Evolutionary conservation across 2,797 vertebrate species (phyloP), one percentile per base, ranked within the genome.

Genomic region (Tamandua tetradactyla): DNA sequence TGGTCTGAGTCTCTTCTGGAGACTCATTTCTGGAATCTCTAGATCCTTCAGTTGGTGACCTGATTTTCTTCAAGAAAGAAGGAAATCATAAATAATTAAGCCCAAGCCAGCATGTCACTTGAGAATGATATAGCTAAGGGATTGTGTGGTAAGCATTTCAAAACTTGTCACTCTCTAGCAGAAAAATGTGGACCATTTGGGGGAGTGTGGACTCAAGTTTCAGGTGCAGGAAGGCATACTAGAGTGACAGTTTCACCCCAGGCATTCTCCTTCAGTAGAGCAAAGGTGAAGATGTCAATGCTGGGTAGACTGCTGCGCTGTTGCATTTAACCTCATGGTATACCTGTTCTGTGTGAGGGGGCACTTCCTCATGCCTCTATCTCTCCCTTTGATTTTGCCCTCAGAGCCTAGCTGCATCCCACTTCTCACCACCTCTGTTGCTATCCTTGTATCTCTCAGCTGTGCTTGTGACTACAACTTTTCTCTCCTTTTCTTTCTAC

Each of bases 241-340:
- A n/a, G 47, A 66, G 20, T 27, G n/a, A 12, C 22, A 30, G 17
- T 25, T 75, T 3, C 4, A 10, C 32, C 61, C 17, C 8, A 32
- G 20, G 22, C 30, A 11, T 49, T 72, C n/a, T 15, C 18, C 27
- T 42, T 13, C 7, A 13, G 68, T 17, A 37, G n/a, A 40, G 5
- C 23, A 57, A 42, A 1, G 22, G 22, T 72, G 32, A 44, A 23
- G 40, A n/a, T 13, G 7, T 8, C 2, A 1, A 7, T 11, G 1
- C 8, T 35, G 52, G 18, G n/a, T n/a, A n/a, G n/a, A n/a, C n/a
- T n/a, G n/a, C n/a, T n/a, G n/a, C n/a, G n/a, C n/a, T n/a, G n/a
- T n/a, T n/a, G n/a, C n/a, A n/a, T n/a, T n/a, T n/a, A 10, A 49
- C 49, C 49, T 49, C 49, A 13, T 49, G 49, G 68, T 44, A 23